Percentiles rank a stretch among this genome's conserved stretches.
Conservation (phyloP, 2,113 vertebrate genomes). For the Acinonyx jubatus region DNA sequence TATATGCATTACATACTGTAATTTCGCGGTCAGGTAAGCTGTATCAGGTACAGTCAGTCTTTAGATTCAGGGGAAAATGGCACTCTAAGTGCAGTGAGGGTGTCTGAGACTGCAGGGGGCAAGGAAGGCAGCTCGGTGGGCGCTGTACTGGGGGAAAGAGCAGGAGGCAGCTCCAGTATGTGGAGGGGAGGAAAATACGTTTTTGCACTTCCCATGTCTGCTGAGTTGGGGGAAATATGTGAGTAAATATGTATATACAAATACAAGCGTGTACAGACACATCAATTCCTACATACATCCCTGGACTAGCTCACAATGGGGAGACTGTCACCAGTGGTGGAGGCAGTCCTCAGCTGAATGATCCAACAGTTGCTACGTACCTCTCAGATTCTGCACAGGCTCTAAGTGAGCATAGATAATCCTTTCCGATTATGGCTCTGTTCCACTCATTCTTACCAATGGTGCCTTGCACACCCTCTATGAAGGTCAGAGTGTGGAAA, state of each 20-base stretch:
- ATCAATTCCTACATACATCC: no score
- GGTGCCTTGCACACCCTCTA: not conserved
- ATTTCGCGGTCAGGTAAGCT: not conserved
- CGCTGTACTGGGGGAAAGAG: not conserved
- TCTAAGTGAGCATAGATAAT: no score
- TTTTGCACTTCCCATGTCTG: not conserved
- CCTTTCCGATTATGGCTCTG: not conserved
- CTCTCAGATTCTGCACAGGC: fast-evolving
- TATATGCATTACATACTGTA: not conserved
- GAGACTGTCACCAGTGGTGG: not conserved
- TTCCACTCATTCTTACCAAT: not conserved
- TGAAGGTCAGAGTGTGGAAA: not conserved
- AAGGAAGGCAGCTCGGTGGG: not conserved
- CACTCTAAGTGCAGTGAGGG: no score
- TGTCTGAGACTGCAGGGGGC: not conserved
- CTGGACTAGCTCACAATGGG: not conserved
- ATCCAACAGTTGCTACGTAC: not conserved
- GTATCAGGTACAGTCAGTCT: not conserved
- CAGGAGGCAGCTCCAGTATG: not conserved
- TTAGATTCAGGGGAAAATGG: not conserved
- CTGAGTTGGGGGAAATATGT: not conserved
- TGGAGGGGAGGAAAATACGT: not conserved
- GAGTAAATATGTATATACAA: not conserved
- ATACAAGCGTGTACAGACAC: not conserved
- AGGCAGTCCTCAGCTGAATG: fast-evolving